These are phyloP conservation scores for Eupithecia vulgata DNA, from an alignment of 2,888 invertebrate species.

Conservation along the genomic window DNA sequence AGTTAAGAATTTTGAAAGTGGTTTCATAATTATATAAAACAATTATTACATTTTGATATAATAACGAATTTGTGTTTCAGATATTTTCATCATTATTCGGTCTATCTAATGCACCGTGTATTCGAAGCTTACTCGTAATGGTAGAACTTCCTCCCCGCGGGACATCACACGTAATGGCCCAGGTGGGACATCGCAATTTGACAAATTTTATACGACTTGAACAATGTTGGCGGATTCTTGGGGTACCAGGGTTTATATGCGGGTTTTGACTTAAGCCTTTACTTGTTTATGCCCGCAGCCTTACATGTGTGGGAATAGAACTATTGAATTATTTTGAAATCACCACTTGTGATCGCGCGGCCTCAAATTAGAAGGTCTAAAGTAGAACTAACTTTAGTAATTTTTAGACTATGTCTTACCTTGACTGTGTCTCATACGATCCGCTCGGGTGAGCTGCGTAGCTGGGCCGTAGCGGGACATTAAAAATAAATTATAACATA, in stretches of 20 bases:
- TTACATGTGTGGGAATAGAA: neutral
- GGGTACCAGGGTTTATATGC: neutral
- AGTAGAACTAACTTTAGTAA: neutral
- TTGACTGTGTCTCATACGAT: too few species aligned
- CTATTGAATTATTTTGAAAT: neutral
- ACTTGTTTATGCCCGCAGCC: neutral
- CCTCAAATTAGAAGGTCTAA: neutral
- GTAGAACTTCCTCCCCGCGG: slow-evolving; percentile 1
- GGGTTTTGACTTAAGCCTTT: neutral
- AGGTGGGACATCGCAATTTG: slow-evolving; percentile 31
- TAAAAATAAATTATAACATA: neutral
- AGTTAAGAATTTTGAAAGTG: too few species aligned
- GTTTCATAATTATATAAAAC: too few species aligned
- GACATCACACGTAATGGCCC: slow-evolving; percentile 24
- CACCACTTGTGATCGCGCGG: neutral
- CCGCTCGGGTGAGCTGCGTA: too few species aligned
- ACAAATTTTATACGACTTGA: slow-evolving; percentile 30
- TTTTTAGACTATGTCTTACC: too few species aligned
- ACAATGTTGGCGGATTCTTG: slow-evolving; percentile 32
- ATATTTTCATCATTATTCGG: neutral
- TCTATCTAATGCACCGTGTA: neutral
- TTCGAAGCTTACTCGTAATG: slow-evolving; percentile 6
- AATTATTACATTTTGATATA: too few species aligned
- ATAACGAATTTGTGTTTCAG: neutral
- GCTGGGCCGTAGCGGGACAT: too few species aligned